Conservation (phyloP, 1,140 invertebrate species). For the Ips typographus region DNA sequence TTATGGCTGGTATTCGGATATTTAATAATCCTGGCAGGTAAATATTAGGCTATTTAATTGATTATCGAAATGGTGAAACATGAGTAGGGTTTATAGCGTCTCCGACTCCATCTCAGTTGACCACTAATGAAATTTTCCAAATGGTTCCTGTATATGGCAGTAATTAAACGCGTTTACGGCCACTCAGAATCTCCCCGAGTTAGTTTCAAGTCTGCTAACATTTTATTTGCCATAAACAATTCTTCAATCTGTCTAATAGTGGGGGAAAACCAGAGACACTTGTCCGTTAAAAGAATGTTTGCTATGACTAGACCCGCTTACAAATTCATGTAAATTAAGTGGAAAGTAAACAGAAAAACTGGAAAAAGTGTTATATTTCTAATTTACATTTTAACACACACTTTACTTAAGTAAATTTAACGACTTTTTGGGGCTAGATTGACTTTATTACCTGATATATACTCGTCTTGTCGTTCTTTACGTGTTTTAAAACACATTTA, state of each 20-base stretch:
- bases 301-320: not conserved
- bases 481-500: too few relatives aligned
- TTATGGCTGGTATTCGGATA: too few relatives aligned
- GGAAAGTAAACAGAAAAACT: constrained; percentile 8
- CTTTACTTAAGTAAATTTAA: constrained; percentile 20
- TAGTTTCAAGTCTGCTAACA: not conserved
- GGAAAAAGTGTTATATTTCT: constrained; percentile 18
- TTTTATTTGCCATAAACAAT: constrained; percentile 7
- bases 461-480: not conserved
- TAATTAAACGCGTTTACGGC: constrained; percentile 7
- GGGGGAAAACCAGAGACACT: not conserved
- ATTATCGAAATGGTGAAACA: too few relatives aligned
- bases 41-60: too few relatives aligned
- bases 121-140: constrained; percentile 11
- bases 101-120: constrained; percentile 1
- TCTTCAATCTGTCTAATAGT: constrained; percentile 1
- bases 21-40: too few relatives aligned
- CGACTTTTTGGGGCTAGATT: constrained; percentile 16
- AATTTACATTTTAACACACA: constrained; percentile 29
- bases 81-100: too few relatives aligned
- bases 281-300: too few relatives aligned
- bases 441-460: constrained; percentile 26
- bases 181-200: not conserved
- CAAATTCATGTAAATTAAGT: constrained; percentile 20
- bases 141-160: constrained; percentile 4